Evolutionary conservation across 2,113 vertebrate genomes (phyloP), one percentile per base, ranked within the genome.

Genomic region (Sterna hirundo): DNA sequence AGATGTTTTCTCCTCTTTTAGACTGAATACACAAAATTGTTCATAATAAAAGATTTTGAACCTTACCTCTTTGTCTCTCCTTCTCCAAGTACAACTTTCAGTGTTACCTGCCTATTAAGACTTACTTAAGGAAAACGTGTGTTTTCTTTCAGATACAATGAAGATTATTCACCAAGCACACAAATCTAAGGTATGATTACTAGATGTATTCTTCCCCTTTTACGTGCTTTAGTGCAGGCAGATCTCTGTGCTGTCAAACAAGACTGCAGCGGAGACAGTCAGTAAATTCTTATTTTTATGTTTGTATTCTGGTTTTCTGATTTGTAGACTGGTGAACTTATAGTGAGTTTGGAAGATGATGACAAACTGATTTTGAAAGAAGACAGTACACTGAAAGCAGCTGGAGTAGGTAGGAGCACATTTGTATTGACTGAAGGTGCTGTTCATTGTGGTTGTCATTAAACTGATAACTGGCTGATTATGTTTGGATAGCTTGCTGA

Each of bases 141-240:
- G 32, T 91, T 97, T 95, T 83, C 91, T 98, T 98, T 93, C 98
- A 99, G 99, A 99, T 97, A 99, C 98, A 17, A 98, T 99, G 97
- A 99, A 99, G 98, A 99, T 99, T 79, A 98, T 99, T 95, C 99
- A 99, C 93, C 99, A 99, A 91, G 98, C 99, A 68, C 98, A 99
- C 83, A 99, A 99, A 96, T 98, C 99, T 83, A 99, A 99, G 99
- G 99, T 99, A 98, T 6, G 94, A 83, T 76, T 91, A 46, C 36
- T 74, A 51, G 42, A 38, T n/a, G 7, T 61, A 61, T 70, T 81
- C 19, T 88, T 83, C 70, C 38, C 34, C 21, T 87, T 40, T 75
- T 46, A 7, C 6, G 3, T 86, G 40, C 36, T 52, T 92, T 68
- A 58, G 36, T 69, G 64, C 54, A 69, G 77, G 52, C 70, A 66